Evolutionary conservation across 1,140 invertebrate genomes (phyloP), one percentile per base, ranked within the genome.

Genomic region (Ceratosolen solmsi): DNA sequence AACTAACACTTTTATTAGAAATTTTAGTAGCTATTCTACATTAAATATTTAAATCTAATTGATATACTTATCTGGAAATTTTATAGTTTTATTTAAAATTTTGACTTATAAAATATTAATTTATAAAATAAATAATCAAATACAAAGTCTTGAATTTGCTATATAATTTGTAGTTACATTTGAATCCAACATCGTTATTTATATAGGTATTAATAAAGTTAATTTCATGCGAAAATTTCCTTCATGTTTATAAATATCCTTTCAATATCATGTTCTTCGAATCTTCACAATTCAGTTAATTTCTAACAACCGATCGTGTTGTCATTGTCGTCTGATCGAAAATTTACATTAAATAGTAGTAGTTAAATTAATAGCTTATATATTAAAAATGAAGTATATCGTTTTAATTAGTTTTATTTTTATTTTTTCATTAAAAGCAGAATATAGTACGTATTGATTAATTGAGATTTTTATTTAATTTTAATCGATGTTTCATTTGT

Each of bases 371-470:
- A 46, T 46, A 77, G 22, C 65, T 65, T 65, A 41, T 25, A 11
- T 20, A 13, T 2, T 4, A 27, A 63, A 78, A 68, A 78, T 78
- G 75, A 33, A 78, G 20, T 68, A 46, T 30, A n/a, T 36, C 5
- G 56, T 71, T 38, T 71, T 51, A 20, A 8, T 79, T 51, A 0
- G 33, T 13, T 78, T 56, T 1, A 27, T 68, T 20, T 27, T 56
- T n/a, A 46, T 9, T 27, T 27, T 78, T 27, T 68, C 60, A 8
- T 25, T 54, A 15, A 1, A 49, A 33, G 75, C 75, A 36, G 25
- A 78, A 49, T 68, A 68, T 38, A n/a, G 75, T 78, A 78, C 20
- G 60, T 78, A n/a, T 60, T 36, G 13, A 58, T 58, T 13, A 74
- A 51, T 36, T 41, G 9, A 49, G 17, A 72, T n/a, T 72, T 49